Evolutionary conservation across 1,140 invertebrate species (phyloP), one percentile per base, ranked within the genome.

Genomic region (Leptinotarsa texana): DNA sequence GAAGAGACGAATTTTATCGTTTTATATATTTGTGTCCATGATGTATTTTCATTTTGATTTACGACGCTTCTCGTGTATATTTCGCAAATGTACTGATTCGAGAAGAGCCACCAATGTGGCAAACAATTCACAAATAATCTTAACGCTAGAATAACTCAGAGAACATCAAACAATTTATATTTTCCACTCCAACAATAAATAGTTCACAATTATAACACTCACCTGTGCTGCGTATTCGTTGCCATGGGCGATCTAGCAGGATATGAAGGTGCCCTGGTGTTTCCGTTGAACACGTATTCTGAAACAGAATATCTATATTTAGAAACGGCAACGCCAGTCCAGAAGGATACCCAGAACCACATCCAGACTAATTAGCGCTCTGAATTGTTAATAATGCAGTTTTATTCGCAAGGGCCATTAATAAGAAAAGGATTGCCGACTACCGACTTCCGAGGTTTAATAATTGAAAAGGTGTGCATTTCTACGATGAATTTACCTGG

Each of bases 221-320:
- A 84, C 83, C 83, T 82, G 77, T 81, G 81, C 71, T 84, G 83
- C 69, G 78, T 77, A 74, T 79, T 79, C 15, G 80, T 75, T 63
- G 81, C 75, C 80, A 87, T 86, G 15, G 87, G 87, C 72, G 86
- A 88, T 57, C 87, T 81, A 11, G 86, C 86, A 68, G 83, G 81
- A 76, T 80, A 83, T 11, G 80, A 75, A 47, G 80, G 76, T n/a
- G 82, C 84, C 72, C 86, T 80, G 74, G 87, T 86, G 81, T 86
- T 88, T 78, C 87, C 86, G 73, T 86, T 86, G 80, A 88, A 87
- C 78, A 88, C 86, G 83, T 88, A 88, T 80, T 88, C 87, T 88
- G 86, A 22, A 88, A 88, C 80, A 83, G 80, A 82, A 80, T 71
- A 62, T 75, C 57, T 57, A 57, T 57, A 57, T 57, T 57, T 57